These are phyloP conservation scores for Austrofundulus limnaeus DNA, from an alignment of 2,113 vertebrate species.

Conservation along the genomic window DNA sequence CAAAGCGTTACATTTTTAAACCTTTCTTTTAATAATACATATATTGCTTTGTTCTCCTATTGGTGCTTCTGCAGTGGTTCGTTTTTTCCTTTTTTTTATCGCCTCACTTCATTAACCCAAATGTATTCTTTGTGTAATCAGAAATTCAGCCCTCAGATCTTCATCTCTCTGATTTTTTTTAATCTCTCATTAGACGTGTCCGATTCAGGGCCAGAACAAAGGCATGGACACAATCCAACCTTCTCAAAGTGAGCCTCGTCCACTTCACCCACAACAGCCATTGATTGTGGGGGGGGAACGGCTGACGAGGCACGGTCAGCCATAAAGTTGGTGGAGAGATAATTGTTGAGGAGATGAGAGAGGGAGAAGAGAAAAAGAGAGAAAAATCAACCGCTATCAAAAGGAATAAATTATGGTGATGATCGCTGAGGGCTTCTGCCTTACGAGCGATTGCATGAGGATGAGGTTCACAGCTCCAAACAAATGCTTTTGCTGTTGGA, in stretches of 20 bases:
- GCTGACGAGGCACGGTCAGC: constrained; percentile 48
- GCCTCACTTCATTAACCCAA: not conserved
- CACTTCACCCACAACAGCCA: constrained; percentile 31
- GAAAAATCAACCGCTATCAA: constrained; percentile 37
- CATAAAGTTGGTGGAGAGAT: constrained; percentile 48
- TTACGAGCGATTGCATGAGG: constrained; percentile 35
- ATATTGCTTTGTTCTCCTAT: constrained; percentile 13
- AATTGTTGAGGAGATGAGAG: constrained; percentile 55
- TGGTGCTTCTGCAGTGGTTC: not conserved
- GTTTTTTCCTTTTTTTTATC: not conserved
- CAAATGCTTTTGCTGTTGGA: constrained; percentile 35
- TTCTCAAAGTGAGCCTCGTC: constrained; percentile 10
- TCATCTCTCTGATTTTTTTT: constrained; percentile 1
- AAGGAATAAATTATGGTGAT: constrained; percentile 28
- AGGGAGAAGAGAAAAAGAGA: constrained; percentile 25
- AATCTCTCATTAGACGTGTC: not conserved
- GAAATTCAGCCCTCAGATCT: constrained; percentile 5
- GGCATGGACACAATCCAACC: constrained; percentile 28
- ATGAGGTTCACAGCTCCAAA: constrained; percentile 13
- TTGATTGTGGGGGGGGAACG: constrained; percentile 36
- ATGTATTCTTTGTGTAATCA: constrained; percentile 11
- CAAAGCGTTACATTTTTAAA: constrained; percentile 23
- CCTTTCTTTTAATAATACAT: constrained; percentile 23
- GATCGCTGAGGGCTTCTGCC: constrained; percentile 28
- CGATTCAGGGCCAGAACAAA: constrained; percentile 7